Base-by-base conservation (phyloP, 2,113 vertebrate species). In the Oryzias woworae region DNA sequence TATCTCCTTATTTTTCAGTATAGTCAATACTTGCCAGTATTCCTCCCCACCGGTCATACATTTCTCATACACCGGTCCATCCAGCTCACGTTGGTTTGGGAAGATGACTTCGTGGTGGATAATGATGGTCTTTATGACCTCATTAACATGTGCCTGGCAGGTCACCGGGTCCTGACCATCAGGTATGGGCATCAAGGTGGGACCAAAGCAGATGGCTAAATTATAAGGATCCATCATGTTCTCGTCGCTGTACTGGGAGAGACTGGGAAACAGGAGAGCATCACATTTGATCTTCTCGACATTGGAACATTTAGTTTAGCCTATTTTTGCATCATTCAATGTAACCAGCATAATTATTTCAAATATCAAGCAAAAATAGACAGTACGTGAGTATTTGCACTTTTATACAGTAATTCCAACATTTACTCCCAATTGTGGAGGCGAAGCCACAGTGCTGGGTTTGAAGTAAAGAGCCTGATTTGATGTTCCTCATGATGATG, bases 141-240 rank as follows among this genome's bases (percentile, higher is more conserved):
- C 96, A 1, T 98, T 98, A 81, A 98, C 96, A 0, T 97, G 96
- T 5, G 95, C 96, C 85, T 98, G 96, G 87, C 95, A 96, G 36
- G 92, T 90, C 57, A 98, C 96, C 0, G 95, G 96, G 78, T 98
- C 96, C 89, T 98, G 95, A 51, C 93, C 94, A 0, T 98, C 96
- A 0, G 96, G 96, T 65, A 97, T 96, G 78, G 95, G 96, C 95
- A 98, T 97, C 89, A 98, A 89, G 4, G 96, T 98, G 46, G 96
- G 96, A 54, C 96, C 96, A 0, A 98, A 98, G 93, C 96, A 98
- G 88, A 98, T 97, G 67, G 96, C 96, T 81, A 98, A 75, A 90
- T 98, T 98, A 91, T 98, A 98, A 53, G 96, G 92, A 75, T 98
- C 96, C 96, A 98, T 98, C 96, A 98, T 98, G 91, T 98, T 98